Evolutionary conservation across 2,888 invertebrate genomes (phyloP).

Genomic region (Lasioglossum pauxillum): DNA sequence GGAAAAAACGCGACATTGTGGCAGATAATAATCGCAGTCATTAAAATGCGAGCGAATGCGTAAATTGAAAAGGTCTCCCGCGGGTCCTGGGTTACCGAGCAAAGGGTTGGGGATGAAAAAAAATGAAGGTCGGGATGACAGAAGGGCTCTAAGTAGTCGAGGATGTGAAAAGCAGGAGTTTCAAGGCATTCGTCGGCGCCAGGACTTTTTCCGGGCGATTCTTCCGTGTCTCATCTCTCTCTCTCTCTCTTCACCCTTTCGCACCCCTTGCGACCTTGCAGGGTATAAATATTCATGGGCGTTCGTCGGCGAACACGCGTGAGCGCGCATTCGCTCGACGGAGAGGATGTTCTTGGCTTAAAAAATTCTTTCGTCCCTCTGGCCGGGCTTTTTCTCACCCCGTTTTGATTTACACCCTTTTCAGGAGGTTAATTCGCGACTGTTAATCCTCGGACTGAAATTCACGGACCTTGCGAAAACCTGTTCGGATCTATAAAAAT

Average conservation of each 20-base stretch:
- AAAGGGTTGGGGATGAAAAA: neutral
- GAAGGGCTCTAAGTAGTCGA: slow-evolving; percentile 24
- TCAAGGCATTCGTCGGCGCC: slow-evolving; percentile 42
- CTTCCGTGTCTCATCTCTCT: neutral
- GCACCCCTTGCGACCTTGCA: neutral
- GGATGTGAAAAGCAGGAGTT: slow-evolving; percentile 36
- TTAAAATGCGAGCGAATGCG: slow-evolving; percentile 50
- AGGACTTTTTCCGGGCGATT: slow-evolving; percentile 40
- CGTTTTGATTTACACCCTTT: neutral
- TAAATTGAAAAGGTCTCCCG: slow-evolving; percentile 53
- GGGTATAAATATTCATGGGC: slow-evolving; percentile 52
- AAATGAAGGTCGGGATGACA: neutral
- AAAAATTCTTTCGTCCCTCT: slow-evolving; percentile 5
- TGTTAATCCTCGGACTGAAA: neutral
- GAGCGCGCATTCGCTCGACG: slow-evolving; percentile 18
- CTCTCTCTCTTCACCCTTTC: neutral
- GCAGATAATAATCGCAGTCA: slow-evolving; percentile 54
- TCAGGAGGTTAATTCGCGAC: neutral
- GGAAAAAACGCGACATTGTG: slow-evolving; percentile 19
- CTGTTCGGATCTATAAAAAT: neutral
- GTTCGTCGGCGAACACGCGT: slow-evolving; percentile 30
- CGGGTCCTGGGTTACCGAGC: neutral
- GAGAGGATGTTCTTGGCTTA: neutral
- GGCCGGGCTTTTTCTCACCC: neutral
- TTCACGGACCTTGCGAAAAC: neutral